Evolutionary conservation across 2,797 vertebrate species (phyloP), one percentile per base, ranked within the genome.

Genomic region (Sebastes ruberrimus): DNA sequence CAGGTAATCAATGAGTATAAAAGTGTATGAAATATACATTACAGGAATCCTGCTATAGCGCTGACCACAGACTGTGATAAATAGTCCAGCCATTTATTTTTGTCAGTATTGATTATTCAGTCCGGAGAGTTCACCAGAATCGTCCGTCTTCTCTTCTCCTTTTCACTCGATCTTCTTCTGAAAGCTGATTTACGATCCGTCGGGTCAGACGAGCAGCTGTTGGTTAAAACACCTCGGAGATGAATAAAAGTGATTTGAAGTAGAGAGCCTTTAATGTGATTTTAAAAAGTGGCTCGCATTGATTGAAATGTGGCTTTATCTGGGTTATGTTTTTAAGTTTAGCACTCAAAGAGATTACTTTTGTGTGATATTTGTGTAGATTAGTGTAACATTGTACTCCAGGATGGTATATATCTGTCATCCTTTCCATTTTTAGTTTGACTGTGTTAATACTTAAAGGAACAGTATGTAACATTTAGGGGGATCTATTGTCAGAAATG

Each of bases 1-100:
- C 93, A 88, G 73, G 84, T 95, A 93, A 95, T 97, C 95, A 95
- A 94, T 95, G 92, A 76, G 86, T 88, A 94, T 95, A 93, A 95
- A 95, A 92, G 88, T 94, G 88, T 93, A 96, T 93, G 89, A 96
- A 96, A 96, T 94, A 93, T 88, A 85, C 90, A 92, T 94, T 94
- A 92, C 84, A 80, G 85, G 86, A 87, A 65, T 85, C 71, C 42
- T 78, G 78, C 75, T 73, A 28, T 68, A 68, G 85, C 4, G 4
- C 78, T 71, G 83, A 85, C 80, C 82, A 71, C 79, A 80, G 90
- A 83, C 85, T 79, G 75, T 89, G 92, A 95, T 86, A 85, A 90
- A 94, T 89, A 93, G 84, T 85, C 68, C 2, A n/a, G 80, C 68
- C 86, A 75, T 86, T 93, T 91, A 88, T 94, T 93, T 93, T 91